Base-by-base conservation (phyloP, 2,888 invertebrate species). In the Philereme vetulata region DNA sequence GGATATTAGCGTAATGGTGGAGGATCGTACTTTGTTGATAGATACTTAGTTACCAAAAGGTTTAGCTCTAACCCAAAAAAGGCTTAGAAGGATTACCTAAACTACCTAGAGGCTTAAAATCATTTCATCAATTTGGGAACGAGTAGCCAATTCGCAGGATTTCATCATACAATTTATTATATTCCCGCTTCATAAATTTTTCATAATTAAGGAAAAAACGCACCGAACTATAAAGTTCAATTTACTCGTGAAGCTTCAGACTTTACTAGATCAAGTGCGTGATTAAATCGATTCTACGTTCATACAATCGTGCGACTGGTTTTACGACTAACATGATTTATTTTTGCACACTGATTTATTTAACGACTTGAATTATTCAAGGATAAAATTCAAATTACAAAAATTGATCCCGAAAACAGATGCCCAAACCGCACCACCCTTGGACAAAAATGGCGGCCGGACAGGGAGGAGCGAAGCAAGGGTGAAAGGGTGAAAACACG, bases 401-500 rank as follows among this genome's bases (percentile, higher is more conserved):
- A 21, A 72, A 71, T 64, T 71, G 72, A 76, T 76, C 72, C 71
- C 71, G 40, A 74, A 75, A 75, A 76, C 76, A 78, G 77, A 80
- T 78, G 76, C 72, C 60, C 49, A 58, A 74, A 70, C 66, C 71
- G 67, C 72, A 79, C 76, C 78, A 68, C 57, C 67, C 64, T 65
- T 71, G 77, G 72, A 73, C 76, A 79, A 84, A 84, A 78, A 86
- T 86, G 86, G 86, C 83, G 78, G 77, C 78, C 56, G 73, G 68
- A 72, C 77, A 80, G 76, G 79, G 79, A 67, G 77, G 73, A 60
- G 73, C 21, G 44, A 5, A 40, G 48, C 33, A 77, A 78, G 82
- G 81, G 81, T 80, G 72, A 75, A 62, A 65, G 60, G 61, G 66
- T 54, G 57, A 72, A 79, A 76, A 62, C 72, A 78, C 74, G 77